Conservation (phyloP, 1,140 invertebrate species). For the Sarcophaga bullata region DNA sequence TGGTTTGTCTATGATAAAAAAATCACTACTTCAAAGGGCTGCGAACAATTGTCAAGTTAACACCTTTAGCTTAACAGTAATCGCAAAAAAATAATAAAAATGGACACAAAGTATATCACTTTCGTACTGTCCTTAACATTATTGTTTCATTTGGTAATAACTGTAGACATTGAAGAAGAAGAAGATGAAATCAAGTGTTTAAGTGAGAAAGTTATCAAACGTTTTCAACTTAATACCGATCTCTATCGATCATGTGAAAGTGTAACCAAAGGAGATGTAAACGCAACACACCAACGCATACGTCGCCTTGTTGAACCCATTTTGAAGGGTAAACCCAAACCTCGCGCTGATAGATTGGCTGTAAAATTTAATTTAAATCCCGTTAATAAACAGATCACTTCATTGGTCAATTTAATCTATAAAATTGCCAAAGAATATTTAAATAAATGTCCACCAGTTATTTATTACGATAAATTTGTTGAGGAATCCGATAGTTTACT, state of each 20-base stretch:
- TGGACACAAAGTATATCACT: background rate
- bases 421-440: conserved; percentile 71
- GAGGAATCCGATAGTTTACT: conserved; percentile 69
- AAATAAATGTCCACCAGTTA: conserved; percentile 70
- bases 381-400: conserved; percentile 66
- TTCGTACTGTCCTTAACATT: background rate
- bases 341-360: conserved; percentile 68
- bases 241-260: conserved; percentile 47
- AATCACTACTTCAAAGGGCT: background rate
- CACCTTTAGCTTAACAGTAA: background rate
- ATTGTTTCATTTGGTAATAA: background rate
- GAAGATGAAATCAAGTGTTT: conserved; percentile 46
- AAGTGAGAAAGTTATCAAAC: conserved; percentile 51
- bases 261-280: background rate
- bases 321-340: conserved; percentile 70
- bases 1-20: conserved; percentile 8
- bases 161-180: background rate
- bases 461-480: conserved; percentile 72
- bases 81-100: background rate
- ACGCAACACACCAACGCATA: conserved; percentile 18
- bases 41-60: conserved; percentile 7
- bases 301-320: conserved; percentile 60
- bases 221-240: conserved; percentile 50
- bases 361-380: conserved; percentile 65
- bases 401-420: conserved; percentile 69